Evolutionary conservation across 2,888 invertebrate genomes (phyloP).

Genomic region (Cacoxenus indagator): DNA sequence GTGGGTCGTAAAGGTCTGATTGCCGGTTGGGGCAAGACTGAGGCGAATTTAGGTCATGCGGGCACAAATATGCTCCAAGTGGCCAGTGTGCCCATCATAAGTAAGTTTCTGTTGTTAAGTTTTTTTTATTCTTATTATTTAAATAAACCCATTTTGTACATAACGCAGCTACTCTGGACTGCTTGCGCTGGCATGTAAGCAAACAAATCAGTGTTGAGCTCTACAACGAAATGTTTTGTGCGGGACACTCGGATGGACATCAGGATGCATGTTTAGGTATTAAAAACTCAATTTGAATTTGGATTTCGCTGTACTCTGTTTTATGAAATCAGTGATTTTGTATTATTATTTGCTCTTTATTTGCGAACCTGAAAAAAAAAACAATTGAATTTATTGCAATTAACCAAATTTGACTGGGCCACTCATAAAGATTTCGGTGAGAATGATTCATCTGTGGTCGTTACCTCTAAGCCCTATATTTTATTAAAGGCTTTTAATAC

Average conservation of each 20-base stretch:
- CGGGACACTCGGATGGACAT: slow-evolving; percentile 85
- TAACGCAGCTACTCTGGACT: slow-evolving; percentile 77
- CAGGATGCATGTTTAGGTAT: slow-evolving; percentile 85
- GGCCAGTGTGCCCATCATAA: slow-evolving; percentile 85
- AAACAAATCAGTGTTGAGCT: slow-evolving; percentile 85
- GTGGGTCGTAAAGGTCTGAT: slow-evolving; percentile 77
- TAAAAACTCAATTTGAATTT: too few relatives aligned
- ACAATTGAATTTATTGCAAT: too few relatives aligned
- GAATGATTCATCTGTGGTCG: too few relatives aligned
- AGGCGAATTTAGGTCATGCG: slow-evolving; percentile 79
- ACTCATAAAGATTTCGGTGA: too few relatives aligned
- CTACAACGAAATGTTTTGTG: slow-evolving; percentile 85
- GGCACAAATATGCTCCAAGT: slow-evolving; percentile 86
- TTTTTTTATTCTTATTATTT: not conserved
- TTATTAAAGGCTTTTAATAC: too few relatives aligned
- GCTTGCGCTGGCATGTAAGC: slow-evolving; percentile 84
- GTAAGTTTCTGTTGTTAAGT: slow-evolving; percentile 74
- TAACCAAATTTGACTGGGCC: too few relatives aligned
- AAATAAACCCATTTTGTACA: not conserved
- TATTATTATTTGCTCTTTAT: too few relatives aligned
- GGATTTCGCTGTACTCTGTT: not conserved
- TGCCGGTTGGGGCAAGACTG: slow-evolving; percentile 89
- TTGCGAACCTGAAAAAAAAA: too few relatives aligned
- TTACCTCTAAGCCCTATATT: too few relatives aligned
- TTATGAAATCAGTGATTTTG: too few relatives aligned